Base-by-base conservation (phyloP, 2,113 vertebrate species). In the Bujurquina vittata region DNA sequence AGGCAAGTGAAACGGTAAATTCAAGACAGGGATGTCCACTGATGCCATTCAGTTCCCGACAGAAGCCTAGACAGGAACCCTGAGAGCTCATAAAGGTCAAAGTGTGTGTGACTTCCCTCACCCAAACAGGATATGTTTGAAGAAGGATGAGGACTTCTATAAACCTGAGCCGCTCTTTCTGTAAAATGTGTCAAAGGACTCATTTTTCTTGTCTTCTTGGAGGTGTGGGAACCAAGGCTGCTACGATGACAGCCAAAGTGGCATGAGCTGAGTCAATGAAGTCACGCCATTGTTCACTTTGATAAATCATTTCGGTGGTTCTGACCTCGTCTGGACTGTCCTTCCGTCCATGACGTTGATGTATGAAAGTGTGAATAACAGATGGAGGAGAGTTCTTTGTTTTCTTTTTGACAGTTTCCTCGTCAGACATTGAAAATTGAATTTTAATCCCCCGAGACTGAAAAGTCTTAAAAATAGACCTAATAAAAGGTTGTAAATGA, bases 181-280 rank as follows among this genome's bases (percentile, higher is more conserved):
- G 81, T 91, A 88, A 87, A 92, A 94, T 3, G 79, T 92, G 91
- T 93, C 93, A 93, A 81, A 92, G 49, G 79, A 93, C 89, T 91
- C 84, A 76, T 89, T 91, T 91, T 88, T 92, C 86, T 87, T 88
- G 63, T 81, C 58, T 35, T 29, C 33, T 3, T 20, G 79, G 86
- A 87, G 75, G 83, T 94, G 93, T 95, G 95, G 93, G 94, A 95
- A 95, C 94, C 93, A 89, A 93, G 91, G 94, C 91, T 90, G 92
- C 15, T 23, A 85, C 11, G 93, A 91, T 91, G 93, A 94, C 86
- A 91, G 90, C 88, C 2, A 74, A 77, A 29, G 90, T 82, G 89
- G 79, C 89, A 83, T 84, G 72, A 46, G 80, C 26, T 58, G 79
- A 75, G 83, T 79, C 26, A 31, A 80, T 88, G 85, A 87, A 92